Base-by-base conservation (phyloP, 2,888 invertebrate species). In the Galeruca laticollis region DNA sequence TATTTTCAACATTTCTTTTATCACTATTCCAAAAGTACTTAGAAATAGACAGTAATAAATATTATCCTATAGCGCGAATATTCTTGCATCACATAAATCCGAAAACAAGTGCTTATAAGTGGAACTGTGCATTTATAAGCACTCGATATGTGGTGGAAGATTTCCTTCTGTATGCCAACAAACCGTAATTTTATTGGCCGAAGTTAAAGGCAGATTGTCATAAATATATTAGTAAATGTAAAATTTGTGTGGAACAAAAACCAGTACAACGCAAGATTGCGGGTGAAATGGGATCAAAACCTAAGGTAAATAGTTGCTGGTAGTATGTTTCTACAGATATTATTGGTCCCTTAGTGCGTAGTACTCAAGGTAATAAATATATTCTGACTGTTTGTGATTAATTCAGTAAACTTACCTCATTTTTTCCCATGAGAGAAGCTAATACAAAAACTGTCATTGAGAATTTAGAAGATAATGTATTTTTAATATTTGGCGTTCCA, bases 401-500 rank as follows among this genome's bases (percentile, higher is more conserved):
- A 20, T 70, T 75, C 35, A 68, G 68, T 10, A 73, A 73, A 40
- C 70, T 54, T 52, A 31, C 47, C 11, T 49, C 67, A 37, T 26
- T 67, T 18, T 69, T 60, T 18, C 66, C 71, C 20, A 21, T 71
- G 15, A 49, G 54, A 31, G 37, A 49, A n/a, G 71, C 71, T 51
- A 69, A 57, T 35, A 60, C 61, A 49, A 47, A 47, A n/a, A 13
- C 67, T 8, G 18, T 60, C 20, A 31, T 37, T 20, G 63, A 62
- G 8, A 47, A 59, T 54, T 11, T 72, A 26, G 67, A 72, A 51
- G 56, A 70, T 37, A 26, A 70, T 11, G 68, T 75, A 2, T 78
- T 78, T 54, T 57, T 70, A 8, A 47, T 69, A 9, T 78, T 73
- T 62, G 77, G 77, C 8, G 74, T 77, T 0, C 78, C 74, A 0